A percentile compares a stretch with the other conserved stretches of the same genome.
Evolutionary conservation across 1,140 invertebrate species (phyloP).

Genomic region (Ridgeia piscesae): DNA sequence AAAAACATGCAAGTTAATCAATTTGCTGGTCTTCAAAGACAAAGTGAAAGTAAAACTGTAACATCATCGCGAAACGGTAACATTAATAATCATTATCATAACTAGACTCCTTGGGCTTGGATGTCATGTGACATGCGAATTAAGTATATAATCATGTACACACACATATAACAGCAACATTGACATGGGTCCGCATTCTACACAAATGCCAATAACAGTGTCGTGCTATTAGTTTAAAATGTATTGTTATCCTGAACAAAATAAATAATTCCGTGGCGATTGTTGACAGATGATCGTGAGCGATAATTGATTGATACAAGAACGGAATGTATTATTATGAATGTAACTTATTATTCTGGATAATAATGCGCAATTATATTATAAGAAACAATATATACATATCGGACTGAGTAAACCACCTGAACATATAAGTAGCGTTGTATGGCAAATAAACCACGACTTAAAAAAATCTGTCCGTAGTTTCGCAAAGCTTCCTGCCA

Average conservation of each 20-base stretch:
- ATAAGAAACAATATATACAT: background rate
- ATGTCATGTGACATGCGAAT: too few relatives aligned
- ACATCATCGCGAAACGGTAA: too few relatives aligned
- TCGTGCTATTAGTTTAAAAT: background rate
- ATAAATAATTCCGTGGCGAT: background rate
- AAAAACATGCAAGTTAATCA: too few relatives aligned
- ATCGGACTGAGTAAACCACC: background rate
- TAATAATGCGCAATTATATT: background rate
- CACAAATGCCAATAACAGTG: background rate
- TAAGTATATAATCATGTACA: too few relatives aligned
- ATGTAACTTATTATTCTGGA: background rate
- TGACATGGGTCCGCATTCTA: too few relatives aligned
- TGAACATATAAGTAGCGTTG: background rate
- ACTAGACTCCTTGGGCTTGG: too few relatives aligned
- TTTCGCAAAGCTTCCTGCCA: background rate
- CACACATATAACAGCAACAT: too few relatives aligned
- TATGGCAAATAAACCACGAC: background rate
- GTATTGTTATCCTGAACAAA: background rate
- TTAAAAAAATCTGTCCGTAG: background rate
- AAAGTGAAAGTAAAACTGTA: background rate
- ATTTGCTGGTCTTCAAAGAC: background rate
- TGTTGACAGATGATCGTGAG: background rate
- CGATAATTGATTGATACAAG: background rate
- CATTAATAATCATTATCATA: too few relatives aligned
- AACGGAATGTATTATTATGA: background rate